Base-by-base conservation (phyloP, 2,888 invertebrate species). In the Matsumyia berberina region DNA sequence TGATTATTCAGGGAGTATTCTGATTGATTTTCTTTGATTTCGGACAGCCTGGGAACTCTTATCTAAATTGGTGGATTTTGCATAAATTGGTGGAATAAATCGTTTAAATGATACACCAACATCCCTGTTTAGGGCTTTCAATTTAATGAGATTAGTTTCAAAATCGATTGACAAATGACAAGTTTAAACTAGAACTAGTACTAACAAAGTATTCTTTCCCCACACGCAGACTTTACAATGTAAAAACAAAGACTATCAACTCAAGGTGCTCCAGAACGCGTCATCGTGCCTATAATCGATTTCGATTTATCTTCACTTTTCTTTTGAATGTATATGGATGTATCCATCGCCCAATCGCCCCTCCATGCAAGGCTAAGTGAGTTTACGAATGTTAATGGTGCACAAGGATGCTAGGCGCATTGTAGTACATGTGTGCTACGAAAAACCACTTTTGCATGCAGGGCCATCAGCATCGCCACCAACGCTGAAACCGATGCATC, bases 301-400 rank as follows among this genome's bases (percentile, higher is more conserved):
- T 80, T 62, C 67, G 69, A 80, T 74, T 80, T 67, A 67, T 62
- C 74, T 69, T 55, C 44, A 15, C 51, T 44, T 24, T 62, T 62
- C 60, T 44, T 35, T 44, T 53, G 19, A 42, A 46, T 66, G 44
- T 29, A 39, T 55, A 67, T 42, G 67, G 12, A 31, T 12, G 19
- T 5, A 11, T 70, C 3, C 6, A n/a, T 15, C 8, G 24, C 1
- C 2, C 4, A 12, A 4, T 39, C 29, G 37, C 39, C 39, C 35
- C 64, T 64, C 39, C 29, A 15, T 46, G 49, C 64, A 64, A 73
- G 49, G 67, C 77, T 64, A 74, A 79, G 53, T 64, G 69, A 85
- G 64, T 80, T 80, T 74, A 57, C 60, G 64, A 80, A 80, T 85
- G 85, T 79, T 80, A 74, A 79, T 85, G 69, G 74, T 39, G 58